Evolutionary conservation across 2,888 invertebrate genomes (phyloP), one percentile per base, ranked within the genome.

Genomic region (Drosophila meridionalis): DNA sequence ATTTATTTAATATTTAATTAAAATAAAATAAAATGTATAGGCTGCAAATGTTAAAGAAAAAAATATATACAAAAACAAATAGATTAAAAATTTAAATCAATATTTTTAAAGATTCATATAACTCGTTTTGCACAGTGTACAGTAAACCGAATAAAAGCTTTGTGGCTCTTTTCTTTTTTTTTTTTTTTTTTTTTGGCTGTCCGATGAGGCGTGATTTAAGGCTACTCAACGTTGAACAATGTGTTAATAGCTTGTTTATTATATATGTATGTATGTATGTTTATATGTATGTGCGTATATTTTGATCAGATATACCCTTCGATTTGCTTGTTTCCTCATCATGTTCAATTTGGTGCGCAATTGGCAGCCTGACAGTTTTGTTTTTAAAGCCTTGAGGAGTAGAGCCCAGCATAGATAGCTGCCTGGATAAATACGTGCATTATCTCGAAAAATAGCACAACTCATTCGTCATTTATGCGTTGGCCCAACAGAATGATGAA

Each of bases 171-270:
- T 36, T 48, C 30, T n/a, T 32, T 34, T 12, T 12, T 2, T 20
- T 4, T 59, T 53, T 48, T 45, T 36, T 48, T 48, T n/a, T 32
- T 34, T 12, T 12, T 4, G 12, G 28, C 59, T 58, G 60, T 38
- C 50, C 66, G 50, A 45, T 77, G 68, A 42, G 61, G 71, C 80
- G 67, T 69, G 65, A 75, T 74, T 74, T 65, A 38, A 28, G 73
- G 36, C 69, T 47, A 53, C 65, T 69, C 60, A 60, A 56, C 34
- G n/a, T 56, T 68, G 57, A 75, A 71, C 73, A 78, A 73, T 69
- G 86, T 88, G 84, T 65, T 88, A 86, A 84, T 78, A 74, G 87
- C 76, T 78, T 80, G 78, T 78, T 80, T 88, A 83, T 86, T 83
- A 76, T 52, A 62, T 40, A 3, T 28, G 6, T 28, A 8, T n/a